Conservation (phyloP, 2,113 vertebrate genomes). For the Catharus fuscescens region DNA sequence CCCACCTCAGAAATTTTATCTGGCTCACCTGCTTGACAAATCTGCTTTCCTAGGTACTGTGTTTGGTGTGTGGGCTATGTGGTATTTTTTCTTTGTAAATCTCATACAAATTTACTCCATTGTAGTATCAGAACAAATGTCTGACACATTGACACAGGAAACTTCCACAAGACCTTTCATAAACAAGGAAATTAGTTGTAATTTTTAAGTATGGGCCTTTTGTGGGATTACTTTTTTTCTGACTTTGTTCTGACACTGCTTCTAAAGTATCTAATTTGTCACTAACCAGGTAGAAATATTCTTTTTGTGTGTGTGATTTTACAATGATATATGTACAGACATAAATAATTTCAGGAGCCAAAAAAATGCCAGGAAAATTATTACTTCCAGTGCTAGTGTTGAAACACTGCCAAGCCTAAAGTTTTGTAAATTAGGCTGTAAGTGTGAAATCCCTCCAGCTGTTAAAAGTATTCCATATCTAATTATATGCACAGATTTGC, state of each 20-base stretch:
- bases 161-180: constrained; percentile 12
- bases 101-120: neutral
- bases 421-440: constrained; percentile 76
- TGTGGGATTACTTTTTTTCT: neutral
- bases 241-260: constrained; percentile 8
- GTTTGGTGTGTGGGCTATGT: neutral
- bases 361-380: constrained; percentile 71
- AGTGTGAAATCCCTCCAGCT: constrained; percentile 86
- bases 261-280: constrained; percentile 56
- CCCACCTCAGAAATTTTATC: neutral
- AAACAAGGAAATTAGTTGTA: constrained; percentile 23
- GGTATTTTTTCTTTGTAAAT: constrained; percentile 11
- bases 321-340: constrained; percentile 59
- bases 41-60: neutral
- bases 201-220: neutral
- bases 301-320: constrained; percentile 24
- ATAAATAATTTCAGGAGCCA: constrained; percentile 72
- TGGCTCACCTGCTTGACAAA: neutral
- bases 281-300: constrained; percentile 54
- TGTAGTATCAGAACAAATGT: neutral
- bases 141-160: constrained; percentile 4
- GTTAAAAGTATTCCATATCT: constrained; percentile 80
- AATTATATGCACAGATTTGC: constrained; percentile 75
- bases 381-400: constrained; percentile 73
- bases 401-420: constrained; percentile 73